These are phyloP conservation scores for Cercocebus atys DNA, from an alignment of 2,113 vertebrate species.

Conservation along the genomic window DNA sequence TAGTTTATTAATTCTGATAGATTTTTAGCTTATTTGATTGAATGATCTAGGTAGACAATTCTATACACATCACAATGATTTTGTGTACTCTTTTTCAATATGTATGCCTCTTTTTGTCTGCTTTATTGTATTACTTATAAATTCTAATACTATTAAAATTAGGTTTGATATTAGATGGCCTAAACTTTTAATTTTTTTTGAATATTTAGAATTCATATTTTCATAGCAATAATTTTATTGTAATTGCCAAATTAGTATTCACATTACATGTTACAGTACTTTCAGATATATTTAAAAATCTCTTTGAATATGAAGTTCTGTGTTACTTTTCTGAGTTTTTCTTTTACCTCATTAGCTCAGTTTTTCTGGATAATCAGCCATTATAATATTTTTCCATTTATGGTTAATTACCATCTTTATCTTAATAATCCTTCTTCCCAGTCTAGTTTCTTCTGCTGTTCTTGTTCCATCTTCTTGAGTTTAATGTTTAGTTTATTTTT, in stretches of 20 bases:
- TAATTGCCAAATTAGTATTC: not conserved
- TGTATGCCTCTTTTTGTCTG: not conserved
- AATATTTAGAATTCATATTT: not conserved
- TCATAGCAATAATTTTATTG: not conserved
- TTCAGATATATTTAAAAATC: not conserved
- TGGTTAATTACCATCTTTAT: not conserved
- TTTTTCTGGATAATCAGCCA: not conserved
- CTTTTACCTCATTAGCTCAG: not conserved
- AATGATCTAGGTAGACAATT: not conserved
- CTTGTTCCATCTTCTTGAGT: not conserved
- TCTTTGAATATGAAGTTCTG: not conserved
- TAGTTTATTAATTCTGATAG: not conserved
- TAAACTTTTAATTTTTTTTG: not conserved
- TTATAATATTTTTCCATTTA: not conserved
- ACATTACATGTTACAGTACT: not conserved
- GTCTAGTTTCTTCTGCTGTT: not conserved
- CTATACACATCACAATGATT: not conserved
- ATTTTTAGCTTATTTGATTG: not conserved
- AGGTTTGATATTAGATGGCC: not conserved
- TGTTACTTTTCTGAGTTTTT: not conserved
- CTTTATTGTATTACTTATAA: not conserved
- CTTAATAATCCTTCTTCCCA: not conserved
- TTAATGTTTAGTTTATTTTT: not conserved
- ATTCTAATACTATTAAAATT: slow-evolving; percentile 2
- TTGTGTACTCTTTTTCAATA: not conserved